phyloP scores from a whole-genome alignment of 2,113 vertebrate genomes.

The Gyps fulvus region DNA sequence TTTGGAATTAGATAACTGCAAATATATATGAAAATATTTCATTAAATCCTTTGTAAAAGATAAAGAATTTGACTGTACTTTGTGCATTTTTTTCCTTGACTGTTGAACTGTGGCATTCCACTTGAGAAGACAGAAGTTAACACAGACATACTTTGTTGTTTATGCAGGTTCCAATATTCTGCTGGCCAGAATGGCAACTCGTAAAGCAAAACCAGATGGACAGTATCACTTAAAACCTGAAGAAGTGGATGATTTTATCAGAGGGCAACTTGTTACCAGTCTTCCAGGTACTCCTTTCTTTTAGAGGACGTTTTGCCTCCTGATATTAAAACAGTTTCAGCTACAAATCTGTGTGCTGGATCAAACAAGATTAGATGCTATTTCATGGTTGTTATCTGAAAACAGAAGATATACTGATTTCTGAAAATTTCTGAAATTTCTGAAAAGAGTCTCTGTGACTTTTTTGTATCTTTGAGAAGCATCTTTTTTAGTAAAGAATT shows the following conservation, averaged over 20 bases:
- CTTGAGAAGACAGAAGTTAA: neutral
- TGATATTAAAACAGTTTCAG: neutral
- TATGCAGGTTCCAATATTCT: slow-evolving; percentile 94
- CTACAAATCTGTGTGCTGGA: neutral
- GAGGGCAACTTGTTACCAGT: slow-evolving; percentile 87
- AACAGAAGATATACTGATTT: neutral
- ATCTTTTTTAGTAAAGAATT: neutral
- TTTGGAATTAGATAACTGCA: neutral
- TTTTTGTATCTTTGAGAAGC: neutral
- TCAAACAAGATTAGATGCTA: neutral
- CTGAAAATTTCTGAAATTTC: neutral
- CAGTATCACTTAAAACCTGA: slow-evolving; percentile 91
- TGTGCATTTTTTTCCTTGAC: neutral
- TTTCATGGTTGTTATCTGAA: neutral
- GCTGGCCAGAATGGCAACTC: slow-evolving; percentile 93
- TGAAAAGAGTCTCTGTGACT: neutral
- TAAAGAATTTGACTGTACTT: neutral
- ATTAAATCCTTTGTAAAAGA: neutral
- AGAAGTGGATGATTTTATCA: slow-evolving; percentile 95
- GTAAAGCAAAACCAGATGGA: slow-evolving; percentile 93
- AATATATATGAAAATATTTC: neutral
- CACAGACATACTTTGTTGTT: neutral
- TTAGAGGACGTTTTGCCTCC: neutral
- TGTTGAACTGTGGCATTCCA: neutral
- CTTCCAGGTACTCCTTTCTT: slow-evolving; percentile 83